These are phyloP conservation scores for Chondrosia reniformis DNA, from an alignment of 37 sponge, comb jelly and placozoan species.

Conservation along the genomic window DNA sequence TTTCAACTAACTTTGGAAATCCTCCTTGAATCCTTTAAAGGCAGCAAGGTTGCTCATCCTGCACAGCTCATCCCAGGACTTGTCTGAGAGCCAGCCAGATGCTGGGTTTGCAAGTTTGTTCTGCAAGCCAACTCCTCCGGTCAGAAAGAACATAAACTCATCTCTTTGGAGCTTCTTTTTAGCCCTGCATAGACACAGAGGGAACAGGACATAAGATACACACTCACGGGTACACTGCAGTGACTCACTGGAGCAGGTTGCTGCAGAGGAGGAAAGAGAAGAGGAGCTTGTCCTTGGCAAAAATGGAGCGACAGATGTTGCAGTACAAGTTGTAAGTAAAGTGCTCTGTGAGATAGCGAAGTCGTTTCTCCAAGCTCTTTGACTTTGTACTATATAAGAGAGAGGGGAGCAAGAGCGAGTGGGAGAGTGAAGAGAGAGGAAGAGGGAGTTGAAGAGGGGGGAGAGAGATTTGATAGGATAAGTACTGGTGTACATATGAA, in stretches of 20 bases:
- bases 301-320: slow-evolving; percentile 96
- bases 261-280: slow-evolving; percentile 98
- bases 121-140: slow-evolving; percentile 98
- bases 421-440: background rate
- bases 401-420: background rate
- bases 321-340: slow-evolving; percentile 99
- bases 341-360: slow-evolving; percentile 94
- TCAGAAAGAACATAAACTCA: slow-evolving; percentile 98
- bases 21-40: slow-evolving; percentile 48
- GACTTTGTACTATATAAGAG: slow-evolving; percentile 83
- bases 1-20: background rate
- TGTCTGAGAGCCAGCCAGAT: slow-evolving; percentile 93
- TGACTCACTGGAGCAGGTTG: slow-evolving; percentile 81
- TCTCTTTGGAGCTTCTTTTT: slow-evolving; percentile 67
- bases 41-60: slow-evolving; percentile 85
- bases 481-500: background rate
- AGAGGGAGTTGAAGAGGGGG: background rate
- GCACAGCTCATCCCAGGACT: slow-evolving; percentile 97
- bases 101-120: slow-evolving; percentile 93
- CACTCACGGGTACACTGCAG: background rate
- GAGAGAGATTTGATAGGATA: background rate
- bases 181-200: slow-evolving; percentile 55
- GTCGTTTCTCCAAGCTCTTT: slow-evolving; percentile 87
- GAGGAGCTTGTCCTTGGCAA: slow-evolving; percentile 99
- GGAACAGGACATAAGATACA: background rate